Conservation (phyloP, 2,113 vertebrate species). For the Salvator merianae region DNA sequence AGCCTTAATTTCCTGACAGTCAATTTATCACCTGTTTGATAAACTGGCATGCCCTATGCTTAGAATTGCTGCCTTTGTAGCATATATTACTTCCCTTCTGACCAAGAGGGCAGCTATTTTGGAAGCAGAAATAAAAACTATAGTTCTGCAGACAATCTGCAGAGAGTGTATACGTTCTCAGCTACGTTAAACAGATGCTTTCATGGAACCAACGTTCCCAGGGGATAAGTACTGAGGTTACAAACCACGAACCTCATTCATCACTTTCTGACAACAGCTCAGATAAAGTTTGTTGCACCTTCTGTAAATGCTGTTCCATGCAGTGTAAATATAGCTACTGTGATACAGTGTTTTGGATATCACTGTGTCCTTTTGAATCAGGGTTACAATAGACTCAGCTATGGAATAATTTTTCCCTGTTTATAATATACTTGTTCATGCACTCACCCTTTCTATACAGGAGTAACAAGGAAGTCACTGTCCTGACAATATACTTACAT, state of each 20-base stretch:
- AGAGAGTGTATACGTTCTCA: slow-evolving; percentile 24
- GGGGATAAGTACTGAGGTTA: slow-evolving; percentile 51
- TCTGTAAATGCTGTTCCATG: slow-evolving; percentile 42
- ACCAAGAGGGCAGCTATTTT: slow-evolving; percentile 18
- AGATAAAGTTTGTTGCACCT: slow-evolving; percentile 61
- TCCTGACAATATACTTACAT: not conserved
- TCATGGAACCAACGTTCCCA: slow-evolving; percentile 32
- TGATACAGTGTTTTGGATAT: slow-evolving; percentile 18
- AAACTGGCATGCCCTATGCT: not conserved
- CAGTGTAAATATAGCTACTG: slow-evolving; percentile 44
- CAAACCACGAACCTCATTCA: slow-evolving; percentile 68
- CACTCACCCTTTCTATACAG: not conserved
- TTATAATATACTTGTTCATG: not conserved
- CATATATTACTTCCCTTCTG: slow-evolving; percentile 12
- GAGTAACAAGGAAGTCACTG: not conserved
- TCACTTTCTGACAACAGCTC: slow-evolving; percentile 60
- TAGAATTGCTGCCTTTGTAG: not conserved
- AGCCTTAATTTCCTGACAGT: not conserved
- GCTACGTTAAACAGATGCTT: slow-evolving; percentile 28
- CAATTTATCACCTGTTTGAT: not conserved
- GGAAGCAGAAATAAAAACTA: slow-evolving; percentile 24
- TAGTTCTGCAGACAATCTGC: slow-evolving; percentile 9
- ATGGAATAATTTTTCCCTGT: not conserved
- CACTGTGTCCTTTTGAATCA: slow-evolving; percentile 30
- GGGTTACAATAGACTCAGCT: slow-evolving; percentile 3